Evolutionary conservation across 1,140 invertebrate species (phyloP).

Genomic region (Proales similis): DNA sequence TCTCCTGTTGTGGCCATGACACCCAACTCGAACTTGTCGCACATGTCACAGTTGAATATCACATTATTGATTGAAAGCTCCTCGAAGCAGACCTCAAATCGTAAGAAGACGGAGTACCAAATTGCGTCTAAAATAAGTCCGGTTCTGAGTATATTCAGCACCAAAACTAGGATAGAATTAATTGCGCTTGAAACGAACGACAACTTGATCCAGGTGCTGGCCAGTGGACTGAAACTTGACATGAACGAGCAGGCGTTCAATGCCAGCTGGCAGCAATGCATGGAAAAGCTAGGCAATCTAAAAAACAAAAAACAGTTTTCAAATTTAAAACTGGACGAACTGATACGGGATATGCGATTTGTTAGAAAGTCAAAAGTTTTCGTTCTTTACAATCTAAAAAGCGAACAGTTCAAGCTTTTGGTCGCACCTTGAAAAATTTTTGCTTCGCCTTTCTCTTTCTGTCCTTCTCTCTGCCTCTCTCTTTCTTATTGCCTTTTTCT

Average conservation of each 20-base stretch:
- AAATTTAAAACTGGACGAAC: constrained; percentile 2
- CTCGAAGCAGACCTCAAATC: background rate
- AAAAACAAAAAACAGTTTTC: background rate
- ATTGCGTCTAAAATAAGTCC: background rate
- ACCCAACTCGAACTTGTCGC: too few relatives aligned
- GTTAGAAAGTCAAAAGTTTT: constrained; percentile 26
- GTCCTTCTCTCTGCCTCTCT: too few relatives aligned
- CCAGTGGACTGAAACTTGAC: constrained; percentile 16
- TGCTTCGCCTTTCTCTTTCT: too few relatives aligned
- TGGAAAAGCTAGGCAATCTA: constrained; percentile 17
- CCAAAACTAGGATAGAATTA: constrained; percentile 18
- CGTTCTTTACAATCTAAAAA: constrained; percentile 12
- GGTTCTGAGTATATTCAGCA: constrained; percentile 6
- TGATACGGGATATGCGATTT: constrained; percentile 13
- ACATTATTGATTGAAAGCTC: background rate
- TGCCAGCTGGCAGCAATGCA: constrained; percentile 4
- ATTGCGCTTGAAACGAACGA: constrained; percentile 10
- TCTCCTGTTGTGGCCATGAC: too few relatives aligned
- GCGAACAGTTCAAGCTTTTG: constrained; percentile 9
- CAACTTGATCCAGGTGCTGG: constrained; percentile 15
- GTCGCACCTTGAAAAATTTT: constrained; percentile 9
- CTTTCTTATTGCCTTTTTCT: too few relatives aligned
- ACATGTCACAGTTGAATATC: constrained; percentile 21
- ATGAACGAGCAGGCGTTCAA: background rate
- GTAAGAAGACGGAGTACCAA: constrained; percentile 5